A percentile compares a stretch with the other conserved stretches of the same genome.
Evolutionary conservation across 1,140 invertebrate species (phyloP).

Genomic region (Meloidogyne hapla): DNA sequence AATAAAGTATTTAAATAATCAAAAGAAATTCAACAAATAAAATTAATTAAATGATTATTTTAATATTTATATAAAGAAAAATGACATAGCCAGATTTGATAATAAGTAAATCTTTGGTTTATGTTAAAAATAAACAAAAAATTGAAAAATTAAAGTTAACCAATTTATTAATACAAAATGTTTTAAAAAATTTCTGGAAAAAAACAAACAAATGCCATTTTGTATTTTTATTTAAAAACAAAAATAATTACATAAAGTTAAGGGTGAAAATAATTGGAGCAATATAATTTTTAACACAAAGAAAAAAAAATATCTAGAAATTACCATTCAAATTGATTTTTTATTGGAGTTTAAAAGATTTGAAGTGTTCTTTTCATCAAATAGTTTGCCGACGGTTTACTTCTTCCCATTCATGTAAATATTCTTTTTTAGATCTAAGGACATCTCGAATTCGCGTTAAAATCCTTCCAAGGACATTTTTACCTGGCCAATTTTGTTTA

Average conservation of each 20-base stretch:
- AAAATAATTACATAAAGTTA: not conserved
- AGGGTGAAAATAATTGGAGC: not conserved
- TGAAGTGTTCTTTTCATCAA: not conserved
- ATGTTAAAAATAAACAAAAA: too few relatives aligned
- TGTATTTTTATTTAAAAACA: not conserved
- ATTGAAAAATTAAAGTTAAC: too few relatives aligned
- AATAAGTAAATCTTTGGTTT: too few relatives aligned
- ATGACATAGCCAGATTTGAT: too few relatives aligned
- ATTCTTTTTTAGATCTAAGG: constrained; percentile 17
- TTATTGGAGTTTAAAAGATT: not conserved
- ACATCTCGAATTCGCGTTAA: constrained; percentile 34
- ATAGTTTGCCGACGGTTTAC: not conserved
- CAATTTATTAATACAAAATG: not conserved
- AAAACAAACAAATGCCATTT: not conserved
- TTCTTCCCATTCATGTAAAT: constrained; percentile 21
- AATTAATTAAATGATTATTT: not conserved
- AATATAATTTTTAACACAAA: not conserved
- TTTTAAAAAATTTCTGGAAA: not conserved
- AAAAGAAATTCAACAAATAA: not conserved
- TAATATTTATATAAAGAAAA: not conserved
- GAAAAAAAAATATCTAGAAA: not conserved
- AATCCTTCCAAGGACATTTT: constrained; percentile 28
- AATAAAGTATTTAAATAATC: not conserved
- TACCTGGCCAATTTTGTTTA: constrained; percentile 26
- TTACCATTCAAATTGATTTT: not conserved